phyloP scores from a whole-genome alignment of 2,888 invertebrate genomes.

The Drosophila kokeensis region DNA sequence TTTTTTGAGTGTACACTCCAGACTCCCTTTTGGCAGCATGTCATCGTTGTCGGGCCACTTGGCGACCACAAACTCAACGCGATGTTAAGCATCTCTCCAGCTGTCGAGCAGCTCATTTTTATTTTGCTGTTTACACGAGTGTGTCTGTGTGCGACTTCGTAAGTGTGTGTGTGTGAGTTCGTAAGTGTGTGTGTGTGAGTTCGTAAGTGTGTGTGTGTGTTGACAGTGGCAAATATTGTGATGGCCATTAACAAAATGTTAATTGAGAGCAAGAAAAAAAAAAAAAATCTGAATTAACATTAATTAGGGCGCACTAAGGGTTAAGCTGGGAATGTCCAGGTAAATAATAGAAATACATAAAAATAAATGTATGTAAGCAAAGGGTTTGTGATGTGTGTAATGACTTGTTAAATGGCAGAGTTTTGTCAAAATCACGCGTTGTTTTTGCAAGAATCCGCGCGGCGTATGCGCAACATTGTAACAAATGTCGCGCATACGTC shows the following conservation, averaged over 20 bases:
- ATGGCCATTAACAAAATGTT: conserved; percentile 55
- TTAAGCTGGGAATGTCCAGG: neutral
- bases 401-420: conserved; percentile 51
- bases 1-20: conserved; percentile 3
- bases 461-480: conserved; percentile 61
- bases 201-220: conserved; percentile 10
- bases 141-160: neutral
- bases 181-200: neutral
- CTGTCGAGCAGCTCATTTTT: conserved; percentile 14
- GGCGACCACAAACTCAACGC: conserved; percentile 38
- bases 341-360: neutral
- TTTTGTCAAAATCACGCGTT: conserved; percentile 18
- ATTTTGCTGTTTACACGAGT: neutral
- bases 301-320: conserved; percentile 50
- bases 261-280: conserved; percentile 44
- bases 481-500: conserved; percentile 67
- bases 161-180: conserved; percentile 6
- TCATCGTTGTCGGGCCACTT: conserved; percentile 49
- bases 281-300: conserved; percentile 56
- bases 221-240: conserved; percentile 47
- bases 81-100: conserved; percentile 49
- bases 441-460: conserved; percentile 5
- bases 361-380: neutral
- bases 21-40: conserved; percentile 56
- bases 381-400: conserved; percentile 41